These are phyloP conservation scores for Thymelicus lineola DNA, from an alignment of 2,888 invertebrate species.

Conservation along the genomic window DNA sequence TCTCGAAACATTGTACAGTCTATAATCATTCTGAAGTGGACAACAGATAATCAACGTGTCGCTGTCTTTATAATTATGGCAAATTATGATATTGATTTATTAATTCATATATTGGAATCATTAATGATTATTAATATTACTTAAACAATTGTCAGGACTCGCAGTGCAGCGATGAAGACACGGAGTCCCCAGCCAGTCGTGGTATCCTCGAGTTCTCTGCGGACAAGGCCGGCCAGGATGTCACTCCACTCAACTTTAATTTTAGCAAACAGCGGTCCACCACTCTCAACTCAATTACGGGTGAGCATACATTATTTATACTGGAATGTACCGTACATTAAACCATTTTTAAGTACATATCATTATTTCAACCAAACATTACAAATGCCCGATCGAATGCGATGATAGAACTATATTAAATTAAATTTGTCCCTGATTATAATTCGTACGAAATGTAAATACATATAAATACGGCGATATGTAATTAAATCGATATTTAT, in stretches of 20 bases:
- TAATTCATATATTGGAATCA: no score
- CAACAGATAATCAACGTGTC: no score
- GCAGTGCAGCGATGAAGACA: slow-evolving; percentile 80
- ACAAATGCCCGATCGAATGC: slow-evolving; percentile 19
- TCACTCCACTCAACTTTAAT: slow-evolving; percentile 93
- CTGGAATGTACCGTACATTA: slow-evolving; percentile 44
- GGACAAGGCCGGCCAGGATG: slow-evolving; percentile 94
- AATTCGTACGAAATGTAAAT: no score
- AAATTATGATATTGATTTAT: no score
- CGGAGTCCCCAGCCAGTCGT: slow-evolving; percentile 84
- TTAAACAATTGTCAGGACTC: slow-evolving; percentile 64
- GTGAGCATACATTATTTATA: slow-evolving; percentile 64
- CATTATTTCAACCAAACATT: slow-evolving; percentile 33
- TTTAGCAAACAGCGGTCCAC: slow-evolving; percentile 90
- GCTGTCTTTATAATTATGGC: no score
- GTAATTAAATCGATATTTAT: no score
- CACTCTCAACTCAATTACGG: slow-evolving; percentile 91
- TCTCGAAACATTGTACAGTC: no score
- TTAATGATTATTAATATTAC: no score
- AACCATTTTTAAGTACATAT: slow-evolving; percentile 33
- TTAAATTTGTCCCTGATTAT: no score
- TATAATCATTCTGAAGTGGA: no score
- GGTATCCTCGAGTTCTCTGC: slow-evolving; percentile 94
- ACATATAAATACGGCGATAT: no score
- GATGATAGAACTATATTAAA: no score